Evolutionary conservation across 2,113 vertebrate species (phyloP), one percentile per base, ranked within the genome.

Genomic region (Burhinus bistriatus): DNA sequence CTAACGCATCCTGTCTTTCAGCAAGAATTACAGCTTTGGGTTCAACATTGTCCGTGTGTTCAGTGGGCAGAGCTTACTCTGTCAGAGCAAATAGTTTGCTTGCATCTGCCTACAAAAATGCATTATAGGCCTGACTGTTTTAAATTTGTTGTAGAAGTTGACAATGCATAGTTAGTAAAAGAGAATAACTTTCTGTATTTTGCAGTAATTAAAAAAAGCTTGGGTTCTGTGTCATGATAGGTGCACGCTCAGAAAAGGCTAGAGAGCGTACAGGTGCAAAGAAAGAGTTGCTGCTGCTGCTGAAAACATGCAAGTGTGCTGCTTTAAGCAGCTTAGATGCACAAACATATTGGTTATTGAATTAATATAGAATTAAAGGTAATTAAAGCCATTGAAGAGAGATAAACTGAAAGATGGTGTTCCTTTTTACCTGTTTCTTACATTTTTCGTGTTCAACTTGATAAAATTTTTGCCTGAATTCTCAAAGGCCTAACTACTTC

Each of bases 221-320:
- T 51, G 5, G 4, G 1, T 51, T 80, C 23, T 77, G 27, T 4
- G 2, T 68, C 2, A 1, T 52, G 17, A 5, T n/a, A 1, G 2
- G 7, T 59, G 9, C 11, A 23, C 19, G 29, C 9, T 72, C 23
- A 57, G 38, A 86, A 76, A 52, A 49, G 17, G 14, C 17, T 79
- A 26, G 22, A 23, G 27, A 6, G 3, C 0, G 0, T 36, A 23
- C 4, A 71, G 34, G 13, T 83, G 17, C 6, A 47, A 51, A 55
- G 22, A 29, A 34, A 7, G 58, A 9, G 5, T 34, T 85, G 23
- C 34, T 88, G 52, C 18, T 44, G 49, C 65, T 62, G 4, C 27
- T 84, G 70, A 57, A 73, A 77, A 40, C 4, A 11, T 15, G 7
- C 8, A 45, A 6, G 15, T 58, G 18, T 55, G 64, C 62, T 76